Evolutionary conservation across 2,888 invertebrate genomes (phyloP), one percentile per base, ranked within the genome.

Genomic region (Cerceris rybyensis): DNA sequence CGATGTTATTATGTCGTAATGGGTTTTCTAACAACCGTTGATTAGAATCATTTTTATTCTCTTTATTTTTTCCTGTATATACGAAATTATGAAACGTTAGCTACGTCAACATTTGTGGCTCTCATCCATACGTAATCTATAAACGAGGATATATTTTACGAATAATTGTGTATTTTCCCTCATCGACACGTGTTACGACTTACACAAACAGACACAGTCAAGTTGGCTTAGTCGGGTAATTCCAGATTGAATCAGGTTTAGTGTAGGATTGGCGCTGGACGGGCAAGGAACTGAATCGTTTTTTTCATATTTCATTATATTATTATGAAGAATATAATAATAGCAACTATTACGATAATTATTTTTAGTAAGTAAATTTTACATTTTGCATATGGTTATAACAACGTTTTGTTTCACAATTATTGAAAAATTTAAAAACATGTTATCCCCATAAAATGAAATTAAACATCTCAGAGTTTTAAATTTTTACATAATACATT

Each of bases 151-250:
- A 58, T 50, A 28, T 8, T 39, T 7, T 6, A 9, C 55, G 17
- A 4, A 14, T 46, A 8, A 9, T 17, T 41, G 58, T 52, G 76
- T 78, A 54, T 55, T 76, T 81, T 42, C 67, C 80, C 50, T 43
- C 8, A 11, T 49, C 9, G 9, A 11, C 39, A 43, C 41, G 39
- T 43, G 28, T 52, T 46, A 52, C 52, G 41, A 60, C 50, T 43
- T 8, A 58, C 2, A 14, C 14, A 11, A 42, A 41, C 28, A 64
- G 82, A 67, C 59, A 43, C 43, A 39, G 57, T 28, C 14, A 52
- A 14, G 17, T 66, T 64, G 66, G 13, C 7, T 28, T 28, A 16
- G 39, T 57, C 64, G 61, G 84, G 84, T 84, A 82, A 84, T 84
- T 67, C 77, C 84, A 64, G 71, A 69, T 68, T 67, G 72, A 64